phyloP scores from a whole-genome alignment of 2,888 invertebrate genomes.

The Pseudolycoriella hygida region DNA sequence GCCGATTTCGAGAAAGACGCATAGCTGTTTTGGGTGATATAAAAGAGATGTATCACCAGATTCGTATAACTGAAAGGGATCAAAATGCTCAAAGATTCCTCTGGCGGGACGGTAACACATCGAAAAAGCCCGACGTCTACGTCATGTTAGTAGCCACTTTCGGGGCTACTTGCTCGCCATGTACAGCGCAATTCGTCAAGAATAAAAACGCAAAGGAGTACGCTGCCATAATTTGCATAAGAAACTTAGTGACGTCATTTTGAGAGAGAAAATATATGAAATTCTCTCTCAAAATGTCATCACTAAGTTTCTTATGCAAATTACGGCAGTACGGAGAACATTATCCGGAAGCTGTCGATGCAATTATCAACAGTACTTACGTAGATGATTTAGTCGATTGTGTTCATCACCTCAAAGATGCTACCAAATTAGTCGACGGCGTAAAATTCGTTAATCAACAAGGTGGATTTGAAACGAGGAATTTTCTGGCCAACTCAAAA shows the following conservation, averaged over 20 bases:
- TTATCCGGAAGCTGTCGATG: neutral
- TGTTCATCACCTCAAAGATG: no score
- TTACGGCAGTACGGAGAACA: no score
- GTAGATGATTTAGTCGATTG: neutral
- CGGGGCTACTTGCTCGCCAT: no score
- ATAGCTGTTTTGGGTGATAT: constrained; percentile 10
- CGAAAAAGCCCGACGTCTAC: neutral
- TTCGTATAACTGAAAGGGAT: constrained; percentile 7
- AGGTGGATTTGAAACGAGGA: no score
- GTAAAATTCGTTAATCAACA: no score
- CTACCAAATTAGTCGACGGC: no score
- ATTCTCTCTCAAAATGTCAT: no score
- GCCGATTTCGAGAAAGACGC: constrained; percentile 11
- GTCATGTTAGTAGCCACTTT: neutral
- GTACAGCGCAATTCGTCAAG: neutral
- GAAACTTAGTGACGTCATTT: no score
- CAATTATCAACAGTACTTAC: neutral
- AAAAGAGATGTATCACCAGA: constrained; percentile 10
- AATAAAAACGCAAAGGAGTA: neutral
- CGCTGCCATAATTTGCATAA: no score
- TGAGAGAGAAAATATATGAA: no score
- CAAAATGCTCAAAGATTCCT: constrained; percentile 9
- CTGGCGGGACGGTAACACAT: constrained; percentile 6
- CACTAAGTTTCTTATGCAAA: no score
- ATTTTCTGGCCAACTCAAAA: no score